Conservation (phyloP, 1,140 invertebrate species). For the Hyphantria cunea region DNA sequence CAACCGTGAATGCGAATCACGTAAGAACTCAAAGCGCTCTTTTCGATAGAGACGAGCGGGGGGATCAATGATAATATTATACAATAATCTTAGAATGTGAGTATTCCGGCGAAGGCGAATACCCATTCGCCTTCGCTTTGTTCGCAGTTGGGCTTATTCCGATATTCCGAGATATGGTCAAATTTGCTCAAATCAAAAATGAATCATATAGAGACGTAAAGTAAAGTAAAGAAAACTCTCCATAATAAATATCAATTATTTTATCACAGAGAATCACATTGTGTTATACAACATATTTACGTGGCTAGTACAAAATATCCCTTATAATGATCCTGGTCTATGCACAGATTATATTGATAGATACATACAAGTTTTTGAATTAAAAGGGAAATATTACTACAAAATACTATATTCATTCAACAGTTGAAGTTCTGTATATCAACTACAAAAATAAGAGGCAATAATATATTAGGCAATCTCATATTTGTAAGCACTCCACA, state of each 20-base stretch:
- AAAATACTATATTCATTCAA: conserved; percentile 60
- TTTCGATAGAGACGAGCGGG: too few relatives aligned
- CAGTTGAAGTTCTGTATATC: conserved; percentile 24
- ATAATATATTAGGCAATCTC: neutral
- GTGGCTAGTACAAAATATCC: conserved; percentile 78
- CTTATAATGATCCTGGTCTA: conserved; percentile 64
- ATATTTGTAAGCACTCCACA: too few relatives aligned
- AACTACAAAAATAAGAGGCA: conserved; percentile 21
- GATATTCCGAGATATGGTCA: too few relatives aligned
- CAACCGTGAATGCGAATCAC: too few relatives aligned
- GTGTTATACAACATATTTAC: conserved; percentile 79
- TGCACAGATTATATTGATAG: conserved; percentile 49
- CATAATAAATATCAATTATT: conserved; percentile 79
- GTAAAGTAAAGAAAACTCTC: conserved; percentile 65
- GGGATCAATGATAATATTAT: too few relatives aligned
- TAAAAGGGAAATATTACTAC: conserved; percentile 61
- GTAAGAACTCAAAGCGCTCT: too few relatives aligned
- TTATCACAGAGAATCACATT: conserved; percentile 82
- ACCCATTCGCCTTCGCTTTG: too few relatives aligned
- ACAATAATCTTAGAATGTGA: too few relatives aligned
- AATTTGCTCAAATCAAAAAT: too few relatives aligned
- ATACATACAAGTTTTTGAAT: conserved; percentile 53
- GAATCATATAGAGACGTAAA: too few relatives aligned
- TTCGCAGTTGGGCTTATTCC: too few relatives aligned
- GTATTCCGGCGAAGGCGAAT: too few relatives aligned